Conservation (phyloP, 2,888 invertebrate genomes). For the Papilio demoleus region DNA sequence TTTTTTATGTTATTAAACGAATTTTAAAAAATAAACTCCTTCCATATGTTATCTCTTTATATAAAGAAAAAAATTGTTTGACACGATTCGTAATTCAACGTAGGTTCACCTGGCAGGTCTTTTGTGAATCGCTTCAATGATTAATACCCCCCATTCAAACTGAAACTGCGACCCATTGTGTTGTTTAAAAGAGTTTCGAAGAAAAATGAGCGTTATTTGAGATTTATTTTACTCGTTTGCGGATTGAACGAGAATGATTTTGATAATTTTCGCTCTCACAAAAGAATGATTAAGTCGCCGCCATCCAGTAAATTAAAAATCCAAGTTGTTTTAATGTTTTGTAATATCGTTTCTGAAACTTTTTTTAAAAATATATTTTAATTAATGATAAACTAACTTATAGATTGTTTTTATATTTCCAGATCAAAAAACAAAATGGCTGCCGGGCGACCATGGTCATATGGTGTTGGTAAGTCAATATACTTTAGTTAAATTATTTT, state of each 20-base stretch:
- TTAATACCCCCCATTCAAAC: slow-evolving; percentile 26
- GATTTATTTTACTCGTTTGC: slow-evolving; percentile 19
- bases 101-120: slow-evolving; percentile 19
- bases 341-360: too few relatives aligned
- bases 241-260: not conserved
- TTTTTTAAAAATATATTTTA: too few relatives aligned
- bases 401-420: slow-evolving; percentile 17
- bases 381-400: not conserved
- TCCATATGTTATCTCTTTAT: not conserved
- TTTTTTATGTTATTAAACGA: not conserved
- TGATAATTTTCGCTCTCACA: not conserved
- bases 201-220: slow-evolving; percentile 23
- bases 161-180: slow-evolving; percentile 24
- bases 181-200: slow-evolving; percentile 24
- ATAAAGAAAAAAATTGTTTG: slow-evolving; percentile 18
- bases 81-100: slow-evolving; percentile 20
- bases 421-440: slow-evolving; percentile 32
- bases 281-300: too few relatives aligned
- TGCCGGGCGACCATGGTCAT: slow-evolving; percentile 25
- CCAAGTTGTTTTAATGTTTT: too few relatives aligned
- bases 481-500: not conserved
- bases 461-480: slow-evolving; percentile 31
- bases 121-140: slow-evolving; percentile 35
- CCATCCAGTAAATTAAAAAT: too few relatives aligned
- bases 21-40: slow-evolving; percentile 3